phyloP scores from a whole-genome alignment of 2,888 invertebrate genomes.

The Phania funesta region DNA sequence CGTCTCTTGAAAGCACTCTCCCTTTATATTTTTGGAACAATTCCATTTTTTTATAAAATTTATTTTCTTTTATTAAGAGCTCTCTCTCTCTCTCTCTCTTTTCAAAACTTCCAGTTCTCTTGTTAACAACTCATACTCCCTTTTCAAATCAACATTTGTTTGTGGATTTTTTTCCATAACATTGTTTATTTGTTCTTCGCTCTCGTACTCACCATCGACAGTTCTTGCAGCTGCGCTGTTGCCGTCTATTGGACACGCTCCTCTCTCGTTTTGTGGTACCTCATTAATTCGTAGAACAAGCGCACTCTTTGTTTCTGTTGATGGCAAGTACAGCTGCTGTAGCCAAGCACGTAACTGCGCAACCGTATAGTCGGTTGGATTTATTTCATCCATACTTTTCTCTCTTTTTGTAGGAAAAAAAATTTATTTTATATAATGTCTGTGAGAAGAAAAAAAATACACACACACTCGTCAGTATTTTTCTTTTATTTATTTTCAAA shows the following conservation, averaged over 20 bases:
- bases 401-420: too few species aligned
- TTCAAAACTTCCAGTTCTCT: constrained; percentile 16
- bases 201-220: background rate
- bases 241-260: background rate
- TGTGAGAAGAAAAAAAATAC: too few species aligned
- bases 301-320: background rate
- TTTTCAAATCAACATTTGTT: background rate
- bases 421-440: too few species aligned
- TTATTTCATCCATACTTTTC: background rate
- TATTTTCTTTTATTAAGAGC: constrained; percentile 5
- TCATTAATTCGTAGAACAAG: constrained; percentile 12
- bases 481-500: too few species aligned
- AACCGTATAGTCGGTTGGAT: constrained; percentile 1
- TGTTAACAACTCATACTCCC: background rate
- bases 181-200: background rate
- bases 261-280: background rate
- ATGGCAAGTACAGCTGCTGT: constrained; percentile 6
- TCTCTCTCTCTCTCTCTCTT: background rate
- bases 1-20: background rate
- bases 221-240: background rate
- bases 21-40: background rate
- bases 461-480: too few species aligned
- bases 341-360: constrained; percentile 11
- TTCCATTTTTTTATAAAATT: constrained; percentile 20
- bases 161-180: background rate